phyloP scores from a whole-genome alignment of 2,113 vertebrate species.

The Corythoichthys haematopterus region DNA sequence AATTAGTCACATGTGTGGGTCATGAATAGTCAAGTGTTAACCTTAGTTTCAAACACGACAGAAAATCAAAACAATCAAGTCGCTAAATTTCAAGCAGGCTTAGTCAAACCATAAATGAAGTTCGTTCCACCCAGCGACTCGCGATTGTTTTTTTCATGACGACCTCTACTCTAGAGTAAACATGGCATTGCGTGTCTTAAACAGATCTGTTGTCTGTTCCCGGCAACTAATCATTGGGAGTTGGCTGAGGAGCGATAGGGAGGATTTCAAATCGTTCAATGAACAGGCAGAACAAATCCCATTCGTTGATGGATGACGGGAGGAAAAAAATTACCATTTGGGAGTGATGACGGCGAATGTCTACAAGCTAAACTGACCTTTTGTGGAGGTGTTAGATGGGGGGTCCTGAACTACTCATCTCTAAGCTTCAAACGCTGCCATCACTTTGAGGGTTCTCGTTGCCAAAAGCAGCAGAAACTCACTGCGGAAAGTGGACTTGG shows the following conservation, averaged over 20 bases:
- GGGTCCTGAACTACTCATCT: not conserved
- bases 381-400: not conserved
- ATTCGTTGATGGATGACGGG: not conserved
- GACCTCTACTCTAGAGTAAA: not conserved
- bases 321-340: not conserved
- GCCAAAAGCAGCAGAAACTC: not conserved
- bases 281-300: not conserved
- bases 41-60: too few relatives aligned
- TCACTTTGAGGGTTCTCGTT: not conserved
- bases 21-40: too few relatives aligned
- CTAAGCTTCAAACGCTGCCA: not conserved
- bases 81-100: not conserved
- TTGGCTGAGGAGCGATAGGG: not conserved
- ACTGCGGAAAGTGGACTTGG: not conserved
- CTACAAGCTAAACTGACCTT: constrained; percentile 1
- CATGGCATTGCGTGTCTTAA: not conserved
- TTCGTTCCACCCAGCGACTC: not conserved
- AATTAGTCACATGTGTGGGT: too few relatives aligned
- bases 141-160: not conserved
- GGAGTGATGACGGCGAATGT: not conserved
- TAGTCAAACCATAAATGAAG: not conserved
- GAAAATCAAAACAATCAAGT: not conserved
- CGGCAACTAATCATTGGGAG: not conserved
- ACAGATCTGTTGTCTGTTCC: not conserved
- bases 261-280: not conserved